phyloP scores from a whole-genome alignment of 2,797 vertebrate species.

The Amblyraja radiata region DNA sequence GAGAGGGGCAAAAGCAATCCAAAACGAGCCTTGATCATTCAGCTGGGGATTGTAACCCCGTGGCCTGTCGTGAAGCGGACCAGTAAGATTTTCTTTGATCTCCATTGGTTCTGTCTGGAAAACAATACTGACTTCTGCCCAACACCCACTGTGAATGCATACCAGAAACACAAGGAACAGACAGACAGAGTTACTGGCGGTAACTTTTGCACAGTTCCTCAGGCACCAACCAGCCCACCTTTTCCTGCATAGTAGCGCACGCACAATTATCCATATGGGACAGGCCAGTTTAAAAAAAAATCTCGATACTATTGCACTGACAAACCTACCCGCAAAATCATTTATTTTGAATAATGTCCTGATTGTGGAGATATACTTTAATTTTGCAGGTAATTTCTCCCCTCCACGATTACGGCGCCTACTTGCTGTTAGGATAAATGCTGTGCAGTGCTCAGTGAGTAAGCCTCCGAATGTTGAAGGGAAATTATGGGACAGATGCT shows the following conservation, averaged over 20 bases:
- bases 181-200: slow-evolving; percentile 39
- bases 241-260: neutral
- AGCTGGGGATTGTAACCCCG: slow-evolving; percentile 57
- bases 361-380: neutral
- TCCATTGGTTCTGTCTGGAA: slow-evolving; percentile 60
- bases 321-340: neutral
- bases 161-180: slow-evolving; percentile 49
- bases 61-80: slow-evolving; percentile 53
- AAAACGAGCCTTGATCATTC: slow-evolving; percentile 63
- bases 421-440: neutral
- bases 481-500: slow-evolving; percentile 20
- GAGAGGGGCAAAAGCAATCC: slow-evolving; percentile 54
- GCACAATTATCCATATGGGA: neutral
- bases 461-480: neutral
- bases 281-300: neutral
- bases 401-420: neutral
- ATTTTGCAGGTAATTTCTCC: neutral
- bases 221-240: slow-evolving; percentile 33
- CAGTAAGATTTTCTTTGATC: slow-evolving; percentile 66
- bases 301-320: neutral
- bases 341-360: neutral
- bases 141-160: slow-evolving; percentile 53
- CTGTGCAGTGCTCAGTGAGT: neutral
- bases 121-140: slow-evolving; percentile 66
- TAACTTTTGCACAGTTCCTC: slow-evolving; percentile 36